A percentile compares a stretch with the other conserved stretches of the same genome.
phyloP scores from a whole-genome alignment of 2,113 vertebrate species.

The Vireo altiloquus region DNA sequence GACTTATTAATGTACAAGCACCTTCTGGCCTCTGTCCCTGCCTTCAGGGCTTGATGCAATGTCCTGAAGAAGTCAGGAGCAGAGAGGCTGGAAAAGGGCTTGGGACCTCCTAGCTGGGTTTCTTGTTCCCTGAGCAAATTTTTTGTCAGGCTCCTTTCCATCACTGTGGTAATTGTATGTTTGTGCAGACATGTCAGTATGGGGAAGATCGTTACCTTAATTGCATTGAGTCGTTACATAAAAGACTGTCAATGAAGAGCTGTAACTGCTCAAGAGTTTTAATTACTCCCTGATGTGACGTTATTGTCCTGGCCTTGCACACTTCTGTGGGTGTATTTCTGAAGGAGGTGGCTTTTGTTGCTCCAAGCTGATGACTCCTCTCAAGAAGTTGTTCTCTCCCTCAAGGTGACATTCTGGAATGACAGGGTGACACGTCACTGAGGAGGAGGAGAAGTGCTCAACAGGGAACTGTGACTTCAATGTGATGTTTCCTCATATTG shows the following conservation, averaged over 20 bases:
- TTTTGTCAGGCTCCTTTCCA: not conserved
- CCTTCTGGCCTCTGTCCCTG: not conserved
- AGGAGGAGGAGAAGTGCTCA: not conserved
- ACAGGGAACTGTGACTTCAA: not conserved
- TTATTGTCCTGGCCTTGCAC: conserved; percentile 5
- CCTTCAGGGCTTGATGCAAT: not conserved
- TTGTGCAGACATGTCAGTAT: not conserved
- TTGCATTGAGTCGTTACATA: not conserved
- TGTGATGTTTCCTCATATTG: not conserved
- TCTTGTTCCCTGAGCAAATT: not conserved
- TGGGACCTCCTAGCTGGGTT: not conserved
- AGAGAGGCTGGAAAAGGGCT: not conserved
- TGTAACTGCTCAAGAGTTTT: not conserved
- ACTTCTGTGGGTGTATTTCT: not conserved
- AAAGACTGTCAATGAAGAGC: not conserved
- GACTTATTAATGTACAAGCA: not conserved
- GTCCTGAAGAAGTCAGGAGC: not conserved
- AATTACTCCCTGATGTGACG: not conserved
- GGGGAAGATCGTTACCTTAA: not conserved
- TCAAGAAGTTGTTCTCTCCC: not conserved
- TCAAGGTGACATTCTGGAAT: conserved; percentile 28
- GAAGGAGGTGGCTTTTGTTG: conserved; percentile 34
- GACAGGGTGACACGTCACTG: not conserved
- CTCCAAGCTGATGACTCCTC: not conserved
- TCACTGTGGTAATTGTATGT: not conserved